Evolutionary conservation across 2,888 invertebrate genomes (phyloP).

Genomic region (Lasioglossum leucozonium): DNA sequence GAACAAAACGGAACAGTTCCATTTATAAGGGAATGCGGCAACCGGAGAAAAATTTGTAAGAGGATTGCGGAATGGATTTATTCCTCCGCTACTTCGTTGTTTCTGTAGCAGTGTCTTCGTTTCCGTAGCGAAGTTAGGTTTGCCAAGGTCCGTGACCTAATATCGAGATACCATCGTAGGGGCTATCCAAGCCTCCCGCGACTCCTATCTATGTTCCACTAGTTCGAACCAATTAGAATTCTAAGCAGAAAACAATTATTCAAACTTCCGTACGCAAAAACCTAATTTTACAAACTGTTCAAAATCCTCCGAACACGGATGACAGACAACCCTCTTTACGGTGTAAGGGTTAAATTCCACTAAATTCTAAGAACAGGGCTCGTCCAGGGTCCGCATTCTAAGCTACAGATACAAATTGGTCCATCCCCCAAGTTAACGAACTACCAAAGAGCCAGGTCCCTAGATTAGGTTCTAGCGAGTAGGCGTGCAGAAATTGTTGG

Average conservation of each 20-base stretch:
- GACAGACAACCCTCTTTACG: background rate
- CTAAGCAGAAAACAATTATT: too few species aligned
- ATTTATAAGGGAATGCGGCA: background rate
- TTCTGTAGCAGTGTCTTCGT: background rate
- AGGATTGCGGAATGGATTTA: constrained; percentile 3
- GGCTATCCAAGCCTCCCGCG: background rate
- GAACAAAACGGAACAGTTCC: background rate
- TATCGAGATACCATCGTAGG: background rate
- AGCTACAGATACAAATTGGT: background rate
- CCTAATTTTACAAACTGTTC: background rate
- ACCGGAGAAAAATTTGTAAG: constrained; percentile 31
- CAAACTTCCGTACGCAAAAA: too few species aligned
- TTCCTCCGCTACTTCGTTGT: background rate
- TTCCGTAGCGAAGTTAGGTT: background rate
- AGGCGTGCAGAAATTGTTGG: background rate
- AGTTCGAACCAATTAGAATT: too few species aligned
- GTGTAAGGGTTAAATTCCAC: background rate
- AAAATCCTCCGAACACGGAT: background rate
- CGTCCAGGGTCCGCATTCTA: background rate
- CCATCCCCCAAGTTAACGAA: background rate
- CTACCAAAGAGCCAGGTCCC: background rate
- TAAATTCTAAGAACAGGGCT: background rate
- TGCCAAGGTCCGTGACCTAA: background rate
- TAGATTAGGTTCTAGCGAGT: background rate
- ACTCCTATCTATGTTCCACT: too few species aligned